Base-by-base conservation (phyloP, 2,113 vertebrate species). In the Nasalis larvatus region DNA sequence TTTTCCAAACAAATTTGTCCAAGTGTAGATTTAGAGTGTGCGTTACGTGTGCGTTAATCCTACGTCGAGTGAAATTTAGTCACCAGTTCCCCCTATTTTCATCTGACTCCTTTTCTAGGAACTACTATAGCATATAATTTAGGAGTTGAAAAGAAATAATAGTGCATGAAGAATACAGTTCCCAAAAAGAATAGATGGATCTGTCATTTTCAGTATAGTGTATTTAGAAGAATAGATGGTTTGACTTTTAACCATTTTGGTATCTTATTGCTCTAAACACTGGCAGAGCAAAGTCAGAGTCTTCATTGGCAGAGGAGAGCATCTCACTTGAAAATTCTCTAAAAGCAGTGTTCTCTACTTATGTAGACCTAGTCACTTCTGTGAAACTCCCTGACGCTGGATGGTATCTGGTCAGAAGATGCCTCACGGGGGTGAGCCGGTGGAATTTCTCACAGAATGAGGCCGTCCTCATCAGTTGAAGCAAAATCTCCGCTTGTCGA, bases 311-410 rank as follows among this genome's bases (percentile, higher is more conserved):
- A 54, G 63, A 78, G 56, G 32, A 56, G 10, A 58, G 52, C 4
- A 27, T 81, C 86, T 74, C 58, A 5, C 49, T 49, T 76, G 81
- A 86, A 93, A 81, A 74, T 4, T 13, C 3, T 32, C 16, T 58
- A 60, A 54, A 18, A 42, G 13, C 0, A 8, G 0, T 0, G 9
- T 8, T 25, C 8, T 47, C 30, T 23, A 4, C 30, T 6, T 16
- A 6, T 0, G 0, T 5, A 8, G 32, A 27, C 47, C 40, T 20
- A 1, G 54, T 11, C 1, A 37, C 12, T 76, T n/a, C 73, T 2
- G 14, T 1, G 66, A 32, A n/a, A n/a, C 37, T 18, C 42, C 9
- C 8, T 4, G 73, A 4, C n/a, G 1, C 0, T 0, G 12, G 40
- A 10, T 2, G 4, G 42, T 60, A 13, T 49, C 17, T 27, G 66